Evolutionary conservation across 2,113 vertebrate species (phyloP), one percentile per base, ranked within the genome.

Genomic region (Pedetes capensis): DNA sequence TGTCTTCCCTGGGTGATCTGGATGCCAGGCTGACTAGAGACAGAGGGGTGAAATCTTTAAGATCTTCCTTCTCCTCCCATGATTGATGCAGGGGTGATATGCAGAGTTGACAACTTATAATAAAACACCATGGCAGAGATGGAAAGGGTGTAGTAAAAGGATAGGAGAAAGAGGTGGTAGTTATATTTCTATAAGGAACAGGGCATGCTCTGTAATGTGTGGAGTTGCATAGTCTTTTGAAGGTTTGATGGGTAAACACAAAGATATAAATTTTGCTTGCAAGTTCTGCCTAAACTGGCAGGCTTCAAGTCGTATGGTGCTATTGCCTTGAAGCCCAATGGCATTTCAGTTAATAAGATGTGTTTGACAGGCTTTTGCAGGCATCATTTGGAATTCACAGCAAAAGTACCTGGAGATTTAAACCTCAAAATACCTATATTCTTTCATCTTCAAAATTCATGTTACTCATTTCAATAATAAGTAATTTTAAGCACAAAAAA

Each of bases 51-150:
- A 87, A 80, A 69, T 92, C 63, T 63, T 76, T 68, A 92, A 87
- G 49, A 14, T 78, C 84, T 79, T 93, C 84, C 4, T n/a, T 61
- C 44, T 71, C 39, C 55, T 93, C 47, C 85, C 23, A 0, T 91
- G 93, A 96, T 69, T 63, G 95, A 93, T 94, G 11, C 22, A 69
- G 44, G 49, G 57, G 51, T 39, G 79, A 72, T 39, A 72, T 17
- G 22, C 87, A 81, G 37, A 89, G 53, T 11, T 94, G 84, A 96
- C 95, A 94, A 49, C 5, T 2, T 80, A 53, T 8, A 94, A 95
- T 97, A 96, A 96, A 95, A 85, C 61, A 72, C 27, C 6, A 13
- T 66, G 82, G 87, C 34, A 68, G 89, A 95, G 94, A 96, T 47
- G 39, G 87, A 96, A 96, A 87, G 55, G 49, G 18, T 39, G 11